Conservation (phyloP, 2,888 invertebrate species). For the Hofmannophila pseudospretella region DNA sequence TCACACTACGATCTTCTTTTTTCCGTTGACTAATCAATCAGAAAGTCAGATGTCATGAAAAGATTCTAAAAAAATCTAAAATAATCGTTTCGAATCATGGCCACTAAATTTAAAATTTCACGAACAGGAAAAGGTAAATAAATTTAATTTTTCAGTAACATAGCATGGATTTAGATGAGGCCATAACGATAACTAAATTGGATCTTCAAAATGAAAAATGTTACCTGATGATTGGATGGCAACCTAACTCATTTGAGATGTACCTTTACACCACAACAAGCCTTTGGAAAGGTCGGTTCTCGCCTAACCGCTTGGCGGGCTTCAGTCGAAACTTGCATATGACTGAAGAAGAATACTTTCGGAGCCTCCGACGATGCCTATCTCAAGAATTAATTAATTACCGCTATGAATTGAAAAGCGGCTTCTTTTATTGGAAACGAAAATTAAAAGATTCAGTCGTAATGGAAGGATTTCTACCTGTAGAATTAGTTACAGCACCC, state of each 20-base stretch:
- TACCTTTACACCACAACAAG: constrained; percentile 40
- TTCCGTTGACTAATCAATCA: too few relatives aligned
- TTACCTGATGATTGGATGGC: constrained; percentile 52
- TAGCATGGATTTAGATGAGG: constrained; percentile 45
- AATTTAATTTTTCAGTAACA: too few relatives aligned
- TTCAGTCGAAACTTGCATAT: constrained; percentile 51
- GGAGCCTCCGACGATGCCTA: constrained; percentile 36
- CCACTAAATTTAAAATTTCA: background rate
- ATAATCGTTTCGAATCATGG: background rate
- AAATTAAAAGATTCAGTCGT: constrained; percentile 29
- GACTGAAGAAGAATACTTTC: constrained; percentile 36
- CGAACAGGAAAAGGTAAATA: too few relatives aligned
- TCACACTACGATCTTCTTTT: too few relatives aligned
- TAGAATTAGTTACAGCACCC: constrained; percentile 35
- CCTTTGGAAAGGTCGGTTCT: constrained; percentile 53
- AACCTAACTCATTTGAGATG: constrained; percentile 46
- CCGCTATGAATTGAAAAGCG: constrained; percentile 48
- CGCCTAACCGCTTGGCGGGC: constrained; percentile 40
- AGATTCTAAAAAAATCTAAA: background rate
- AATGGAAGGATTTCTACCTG: constrained; percentile 56
- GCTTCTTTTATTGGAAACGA: constrained; percentile 60
- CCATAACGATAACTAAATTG: constrained; percentile 47
- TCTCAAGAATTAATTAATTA: constrained; percentile 41
- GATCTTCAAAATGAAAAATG: constrained; percentile 29
- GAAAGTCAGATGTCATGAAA: background rate